phyloP scores from a whole-genome alignment of 2,113 vertebrate genomes.

The Oenanthe melanoleuca region DNA sequence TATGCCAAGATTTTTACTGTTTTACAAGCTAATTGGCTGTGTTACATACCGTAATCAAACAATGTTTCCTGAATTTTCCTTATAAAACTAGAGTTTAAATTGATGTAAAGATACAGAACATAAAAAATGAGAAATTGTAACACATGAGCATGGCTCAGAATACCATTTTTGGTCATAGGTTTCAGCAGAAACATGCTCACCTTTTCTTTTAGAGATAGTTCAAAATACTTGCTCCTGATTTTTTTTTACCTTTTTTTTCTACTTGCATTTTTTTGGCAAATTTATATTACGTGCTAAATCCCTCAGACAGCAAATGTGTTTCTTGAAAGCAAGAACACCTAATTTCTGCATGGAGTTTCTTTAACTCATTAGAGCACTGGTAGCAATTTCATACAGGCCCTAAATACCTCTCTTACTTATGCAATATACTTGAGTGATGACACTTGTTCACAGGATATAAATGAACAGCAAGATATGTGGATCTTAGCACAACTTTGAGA shows the following conservation, averaged over 20 bases:
- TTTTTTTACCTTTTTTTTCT: not conserved
- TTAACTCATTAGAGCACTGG: not conserved
- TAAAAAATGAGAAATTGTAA: not conserved
- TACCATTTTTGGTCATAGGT: not conserved
- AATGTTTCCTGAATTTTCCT: not conserved
- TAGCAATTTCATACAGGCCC: rapidly evolving
- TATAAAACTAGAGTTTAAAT: not conserved
- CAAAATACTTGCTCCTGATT: not conserved
- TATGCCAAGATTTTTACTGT: not conserved
- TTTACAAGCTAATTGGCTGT: not conserved
- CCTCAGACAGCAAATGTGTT: not conserved
- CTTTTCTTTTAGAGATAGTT: not conserved
- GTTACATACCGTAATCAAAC: not conserved
- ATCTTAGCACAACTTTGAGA: not conserved
- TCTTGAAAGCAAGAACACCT: not conserved
- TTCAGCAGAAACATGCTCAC: not conserved
- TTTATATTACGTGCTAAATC: not conserved
- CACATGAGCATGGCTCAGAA: not conserved
- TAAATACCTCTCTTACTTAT: not conserved
- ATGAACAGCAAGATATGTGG: rapidly evolving
- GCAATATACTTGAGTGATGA: not conserved
- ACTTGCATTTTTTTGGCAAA: not conserved
- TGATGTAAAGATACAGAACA: not conserved
- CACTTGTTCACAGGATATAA: rapidly evolving
- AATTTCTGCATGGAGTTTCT: not conserved